Percentiles rank a stretch among this genome's conserved stretches.
phyloP scores from a whole-genome alignment of 2,113 vertebrate genomes.

The Laticauda colubrina region DNA sequence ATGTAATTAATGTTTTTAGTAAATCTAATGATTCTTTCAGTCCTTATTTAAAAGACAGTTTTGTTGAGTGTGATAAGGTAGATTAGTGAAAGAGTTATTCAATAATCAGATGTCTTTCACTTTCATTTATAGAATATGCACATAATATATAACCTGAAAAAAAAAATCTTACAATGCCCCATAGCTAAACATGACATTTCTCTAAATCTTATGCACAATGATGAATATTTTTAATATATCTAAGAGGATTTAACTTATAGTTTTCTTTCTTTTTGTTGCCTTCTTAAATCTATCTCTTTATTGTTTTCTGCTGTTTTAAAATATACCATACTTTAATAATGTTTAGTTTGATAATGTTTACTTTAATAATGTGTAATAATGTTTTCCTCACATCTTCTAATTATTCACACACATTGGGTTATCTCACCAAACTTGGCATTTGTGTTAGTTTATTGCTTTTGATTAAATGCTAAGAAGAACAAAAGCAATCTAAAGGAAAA shows the following conservation, averaged over 20 bases:
- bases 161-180: not conserved
- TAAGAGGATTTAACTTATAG: not conserved
- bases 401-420: not conserved
- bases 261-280: not conserved
- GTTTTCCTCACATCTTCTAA: not conserved
- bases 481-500: not conserved
- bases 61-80: not conserved
- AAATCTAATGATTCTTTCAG: not conserved
- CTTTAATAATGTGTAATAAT: not conserved
- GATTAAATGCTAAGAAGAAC: constrained; percentile 8
- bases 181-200: not conserved
- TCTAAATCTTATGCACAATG: not conserved
- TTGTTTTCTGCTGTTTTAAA: not conserved
- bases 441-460: not conserved
- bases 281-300: not conserved
- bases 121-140: not conserved
- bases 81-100: not conserved
- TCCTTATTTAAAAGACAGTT: not conserved
- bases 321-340: too few relatives aligned
- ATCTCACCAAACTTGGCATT: not conserved
- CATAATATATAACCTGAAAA: not conserved
- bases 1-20: not conserved
- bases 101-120: not conserved
- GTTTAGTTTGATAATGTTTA: not conserved
- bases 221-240: not conserved